These are phyloP conservation scores for Bimastos eiseni DNA, from an alignment of 2,888 invertebrate species.

Conservation along the genomic window DNA sequence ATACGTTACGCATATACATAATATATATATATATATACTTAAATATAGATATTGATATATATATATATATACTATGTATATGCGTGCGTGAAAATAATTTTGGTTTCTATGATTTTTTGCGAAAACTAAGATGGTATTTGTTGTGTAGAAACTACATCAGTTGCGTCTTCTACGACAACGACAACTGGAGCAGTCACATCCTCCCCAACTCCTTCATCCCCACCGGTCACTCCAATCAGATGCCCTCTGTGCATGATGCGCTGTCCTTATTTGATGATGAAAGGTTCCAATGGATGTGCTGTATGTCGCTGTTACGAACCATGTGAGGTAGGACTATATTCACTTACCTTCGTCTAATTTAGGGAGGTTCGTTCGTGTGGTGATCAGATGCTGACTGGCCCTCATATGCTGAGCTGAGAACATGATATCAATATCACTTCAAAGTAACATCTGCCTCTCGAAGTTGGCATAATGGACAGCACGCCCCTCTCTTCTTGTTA, in stretches of 20 bases:
- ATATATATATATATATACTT: no score
- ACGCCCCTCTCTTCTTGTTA: background rate
- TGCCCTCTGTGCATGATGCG: background rate
- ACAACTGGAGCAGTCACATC: no score
- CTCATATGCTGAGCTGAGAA: background rate
- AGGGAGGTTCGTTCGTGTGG: no score
- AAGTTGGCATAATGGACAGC: background rate
- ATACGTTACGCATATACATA: no score
- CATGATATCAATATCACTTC: background rate
- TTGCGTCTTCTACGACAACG: no score
- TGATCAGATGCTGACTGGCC: background rate
- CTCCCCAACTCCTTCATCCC: background rate
- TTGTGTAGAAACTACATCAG: no score
- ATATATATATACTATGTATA: no score
- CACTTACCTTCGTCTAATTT: background rate
- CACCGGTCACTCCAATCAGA: background rate
- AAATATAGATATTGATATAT: no score
- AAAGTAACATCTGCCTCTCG: background rate
- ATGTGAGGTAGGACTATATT: slow-evolving; percentile 28
- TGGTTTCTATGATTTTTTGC: no score
- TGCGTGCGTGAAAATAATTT: no score
- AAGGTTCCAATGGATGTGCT: slow-evolving; percentile 28
- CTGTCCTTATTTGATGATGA: slow-evolving; percentile 26
- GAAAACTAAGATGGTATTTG: no score
- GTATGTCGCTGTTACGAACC: slow-evolving; percentile 32